Base-by-base conservation (phyloP, 2,113 vertebrate species). In the Centropus bengalensis region DNA sequence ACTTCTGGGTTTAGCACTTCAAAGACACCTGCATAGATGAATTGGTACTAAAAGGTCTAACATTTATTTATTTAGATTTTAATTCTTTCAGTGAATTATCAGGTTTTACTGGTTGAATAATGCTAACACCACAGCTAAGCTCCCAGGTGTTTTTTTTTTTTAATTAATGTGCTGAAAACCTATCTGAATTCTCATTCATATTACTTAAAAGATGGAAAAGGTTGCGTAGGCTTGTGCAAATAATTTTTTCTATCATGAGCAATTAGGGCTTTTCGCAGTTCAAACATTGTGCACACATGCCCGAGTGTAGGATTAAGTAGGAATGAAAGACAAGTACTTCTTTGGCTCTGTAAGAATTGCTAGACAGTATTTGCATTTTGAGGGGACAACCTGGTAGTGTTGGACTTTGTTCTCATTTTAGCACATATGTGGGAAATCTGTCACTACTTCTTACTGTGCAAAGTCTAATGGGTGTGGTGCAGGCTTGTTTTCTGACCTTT, bases 381-480 rank as follows among this genome's bases (percentile, higher is more conserved):
- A 3, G 36, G 32, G 42, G 44, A 21, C 23, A 32, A 0, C 54
- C 10, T 47, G 26, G 5, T 63, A 12, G 14, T 8, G 26, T 10
- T 7, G 1, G 73, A 5, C 38, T 79, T 59, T 0, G 1, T 56
- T 71, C 59, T 77, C 3, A 1, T 51, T 74, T 9, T 18, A 7
- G 15, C 27, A 4, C 2, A 18, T 56, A 5, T 23, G 75, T 56
- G 45, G 63, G 75, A 75, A 33, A 66, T 20, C 3, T 12, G 9
- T 45, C 5, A 0, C 19, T 23, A 58, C 20, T 47, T 52, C 22
- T 44, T 49, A 51, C 64, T 62, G 71, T 55, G 55, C 47, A 51
- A 14, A 9, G 44, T 10, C 52, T 14, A 10, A 5, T 0, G 4
- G 0, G 7, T 2, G 2, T n/a, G 76, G 12, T 44, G 54, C 54